Base-by-base conservation (phyloP, 2,888 invertebrate species). In the Perizoma affinitatum region DNA sequence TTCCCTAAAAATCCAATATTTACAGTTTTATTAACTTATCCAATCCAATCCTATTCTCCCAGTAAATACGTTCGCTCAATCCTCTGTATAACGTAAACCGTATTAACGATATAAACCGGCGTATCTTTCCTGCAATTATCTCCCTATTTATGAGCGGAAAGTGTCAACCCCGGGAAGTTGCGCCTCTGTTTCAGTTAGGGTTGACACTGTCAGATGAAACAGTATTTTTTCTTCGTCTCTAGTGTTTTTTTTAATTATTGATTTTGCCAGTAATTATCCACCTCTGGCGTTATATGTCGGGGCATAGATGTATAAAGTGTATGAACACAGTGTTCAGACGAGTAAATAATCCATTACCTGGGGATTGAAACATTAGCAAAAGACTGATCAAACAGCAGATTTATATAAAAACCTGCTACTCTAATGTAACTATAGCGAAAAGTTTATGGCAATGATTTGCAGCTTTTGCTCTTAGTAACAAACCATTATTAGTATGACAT, bases 81-180 rank as follows among this genome's bases (percentile, higher is more conserved):
- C 58, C 44, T 46, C 51, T 51, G 57, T 64, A 65, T 67, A 65
- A 65, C 60, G 61, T 69, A 65, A 66, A 66, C 66, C 54, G 61
- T 72, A 73, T 78, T 75, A 79, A 73, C 79, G 68, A 70, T 74
- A 84, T 82, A 84, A 85, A 82, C 80, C 80, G 63, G 60, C 65
- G 63, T 84, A 85, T 86, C 83, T 81, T 80, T 79, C 80, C 76
- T 78, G 79, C 82, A 87, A 87, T 87, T 86, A 86, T 85, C 79
- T 74, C 72, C 71, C 72, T 85, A 82, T 84, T 87, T 83, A 85
- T 76, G 81, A 69, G 72, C 79, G 82, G 80, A 78, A 85, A 83
- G 72, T 83, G 81, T 80, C 84, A 78, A 83, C 79, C 78, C 78
- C 80, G 78, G 81, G 79, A 77, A 76, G 72, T 74, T 71, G 69